Evolutionary conservation across 2,888 invertebrate genomes (phyloP).

Genomic region (Ormyrus thymus): DNA sequence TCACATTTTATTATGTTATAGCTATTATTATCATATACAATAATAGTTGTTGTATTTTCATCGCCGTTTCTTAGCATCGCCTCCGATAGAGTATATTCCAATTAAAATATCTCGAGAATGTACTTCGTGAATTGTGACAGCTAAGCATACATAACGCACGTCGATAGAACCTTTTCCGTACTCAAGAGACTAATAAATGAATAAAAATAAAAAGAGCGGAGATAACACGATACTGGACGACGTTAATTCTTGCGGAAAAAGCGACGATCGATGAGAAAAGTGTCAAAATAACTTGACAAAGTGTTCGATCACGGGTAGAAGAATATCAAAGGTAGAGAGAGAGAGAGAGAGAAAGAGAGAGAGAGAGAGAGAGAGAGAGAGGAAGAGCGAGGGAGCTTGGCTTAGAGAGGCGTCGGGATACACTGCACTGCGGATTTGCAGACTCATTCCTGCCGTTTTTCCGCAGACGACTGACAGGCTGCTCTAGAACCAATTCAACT

Average conservation of each 20-base stretch:
- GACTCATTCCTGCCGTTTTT: slow-evolving; percentile 24
- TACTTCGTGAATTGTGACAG: too few relatives aligned
- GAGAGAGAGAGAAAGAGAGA: neutral
- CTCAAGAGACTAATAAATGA: too few relatives aligned
- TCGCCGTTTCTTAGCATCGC: too few relatives aligned
- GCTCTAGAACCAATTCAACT: neutral
- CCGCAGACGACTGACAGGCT: slow-evolving; percentile 10
- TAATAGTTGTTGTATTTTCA: too few relatives aligned
- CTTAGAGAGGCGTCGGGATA: neutral
- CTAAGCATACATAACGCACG: too few relatives aligned
- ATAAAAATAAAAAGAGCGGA: too few relatives aligned
- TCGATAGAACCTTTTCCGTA: too few relatives aligned
- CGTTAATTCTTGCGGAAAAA: slow-evolving; percentile 14
- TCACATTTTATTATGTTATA: too few relatives aligned
- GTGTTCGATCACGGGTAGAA: neutral
- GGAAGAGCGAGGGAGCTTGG: neutral
- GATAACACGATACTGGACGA: too few relatives aligned
- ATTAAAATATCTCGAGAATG: too few relatives aligned
- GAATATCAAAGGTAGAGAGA: neutral
- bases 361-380: neutral
- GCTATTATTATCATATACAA: too few relatives aligned
- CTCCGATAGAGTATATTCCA: too few relatives aligned
- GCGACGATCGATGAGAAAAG: neutral
- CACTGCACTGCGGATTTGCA: slow-evolving; percentile 3
- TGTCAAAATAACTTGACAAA: slow-evolving; percentile 29